Conservation (phyloP, 2,113 vertebrate genomes). For the Climacteris rufus region DNA sequence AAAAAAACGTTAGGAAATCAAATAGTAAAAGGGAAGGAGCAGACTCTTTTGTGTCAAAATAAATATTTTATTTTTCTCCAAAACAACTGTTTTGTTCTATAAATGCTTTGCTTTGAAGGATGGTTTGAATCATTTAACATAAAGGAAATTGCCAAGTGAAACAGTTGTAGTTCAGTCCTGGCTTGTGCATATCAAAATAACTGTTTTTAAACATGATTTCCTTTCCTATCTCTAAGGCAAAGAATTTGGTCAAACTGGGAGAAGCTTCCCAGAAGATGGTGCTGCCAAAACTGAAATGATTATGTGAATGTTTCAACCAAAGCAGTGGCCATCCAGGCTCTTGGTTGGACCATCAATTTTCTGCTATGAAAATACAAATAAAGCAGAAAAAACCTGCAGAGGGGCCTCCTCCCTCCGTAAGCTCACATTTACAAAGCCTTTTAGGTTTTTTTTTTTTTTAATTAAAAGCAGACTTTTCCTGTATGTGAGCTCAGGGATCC, state of each 20-base stretch:
- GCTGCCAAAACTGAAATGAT: neutral
- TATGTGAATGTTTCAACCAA: neutral
- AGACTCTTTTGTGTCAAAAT: slow-evolving; percentile 34
- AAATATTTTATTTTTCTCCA: slow-evolving; percentile 21
- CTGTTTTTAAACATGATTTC: neutral
- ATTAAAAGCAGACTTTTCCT: slow-evolving; percentile 56
- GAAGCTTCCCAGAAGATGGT: neutral
- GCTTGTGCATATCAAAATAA: slow-evolving; percentile 7
- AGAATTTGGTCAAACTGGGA: neutral
- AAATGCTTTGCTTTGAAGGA: slow-evolving; percentile 25
- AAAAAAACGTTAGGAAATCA: neutral
- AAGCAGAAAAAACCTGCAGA: neutral
- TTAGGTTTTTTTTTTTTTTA: neutral
- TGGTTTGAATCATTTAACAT: slow-evolving; percentile 38
- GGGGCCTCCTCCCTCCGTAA: neutral
- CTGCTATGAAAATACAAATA: neutral
- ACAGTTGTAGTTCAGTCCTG: slow-evolving; percentile 28
- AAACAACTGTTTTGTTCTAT: slow-evolving; percentile 39
- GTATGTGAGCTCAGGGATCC: neutral
- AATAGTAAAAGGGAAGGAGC: neutral
- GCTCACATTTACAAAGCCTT: neutral
- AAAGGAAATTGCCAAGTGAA: slow-evolving; percentile 31
- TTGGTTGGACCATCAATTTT: neutral
- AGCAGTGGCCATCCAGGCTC: neutral
- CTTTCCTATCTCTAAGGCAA: neutral